Percentiles rank a stretch among this genome's conserved stretches.
Conservation (phyloP, 2,797 vertebrate species). For the Atherinosoma microstoma region DNA sequence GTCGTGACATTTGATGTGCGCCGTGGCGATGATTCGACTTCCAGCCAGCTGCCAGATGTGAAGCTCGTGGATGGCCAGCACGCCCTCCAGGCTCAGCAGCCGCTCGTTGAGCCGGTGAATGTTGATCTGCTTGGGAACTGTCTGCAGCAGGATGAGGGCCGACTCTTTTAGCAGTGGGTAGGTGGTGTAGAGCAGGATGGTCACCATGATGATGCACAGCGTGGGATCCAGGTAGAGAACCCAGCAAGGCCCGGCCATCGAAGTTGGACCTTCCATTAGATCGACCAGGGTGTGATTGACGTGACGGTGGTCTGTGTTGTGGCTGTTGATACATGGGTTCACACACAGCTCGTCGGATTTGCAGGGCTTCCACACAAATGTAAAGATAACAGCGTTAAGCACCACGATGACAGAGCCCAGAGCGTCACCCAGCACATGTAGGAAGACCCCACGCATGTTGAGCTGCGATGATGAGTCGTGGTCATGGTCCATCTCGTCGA, state of each 20-base stretch:
- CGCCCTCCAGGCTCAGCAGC: conserved; percentile 89
- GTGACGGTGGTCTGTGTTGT: conserved; percentile 78
- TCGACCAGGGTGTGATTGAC: conserved; percentile 82
- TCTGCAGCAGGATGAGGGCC: conserved; percentile 97
- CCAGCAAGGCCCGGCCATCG: conserved; percentile 90
- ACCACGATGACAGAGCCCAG: conserved; percentile 98
- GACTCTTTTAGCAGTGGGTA: conserved; percentile 97
- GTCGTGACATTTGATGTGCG: conserved; percentile 97
- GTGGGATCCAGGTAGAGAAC: conserved; percentile 95
- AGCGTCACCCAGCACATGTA: conserved; percentile 96
- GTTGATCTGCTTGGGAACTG: conserved; percentile 97
- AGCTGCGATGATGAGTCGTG: conserved; percentile 85
- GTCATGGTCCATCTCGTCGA: conserved; percentile 80
- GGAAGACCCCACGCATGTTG: conserved; percentile 99
- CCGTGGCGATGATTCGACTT: conserved; percentile 97
- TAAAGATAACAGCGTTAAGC: conserved; percentile 92
- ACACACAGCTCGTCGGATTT: conserved; percentile 77
- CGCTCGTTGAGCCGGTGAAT: conserved; percentile 90
- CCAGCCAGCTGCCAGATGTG: conserved; percentile 98
- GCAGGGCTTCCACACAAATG: conserved; percentile 91
- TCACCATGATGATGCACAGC: conserved; percentile 95
- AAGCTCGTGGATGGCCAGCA: conserved; percentile 95
- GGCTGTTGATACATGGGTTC: conserved; percentile 87
- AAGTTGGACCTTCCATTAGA: conserved; percentile 20
- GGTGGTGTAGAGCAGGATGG: conserved; percentile 95